A percentile compares a stretch with the other conserved stretches of the same genome.
Conservation (phyloP, 1,140 invertebrate species). For the Schlechtendalia chinensis region DNA sequence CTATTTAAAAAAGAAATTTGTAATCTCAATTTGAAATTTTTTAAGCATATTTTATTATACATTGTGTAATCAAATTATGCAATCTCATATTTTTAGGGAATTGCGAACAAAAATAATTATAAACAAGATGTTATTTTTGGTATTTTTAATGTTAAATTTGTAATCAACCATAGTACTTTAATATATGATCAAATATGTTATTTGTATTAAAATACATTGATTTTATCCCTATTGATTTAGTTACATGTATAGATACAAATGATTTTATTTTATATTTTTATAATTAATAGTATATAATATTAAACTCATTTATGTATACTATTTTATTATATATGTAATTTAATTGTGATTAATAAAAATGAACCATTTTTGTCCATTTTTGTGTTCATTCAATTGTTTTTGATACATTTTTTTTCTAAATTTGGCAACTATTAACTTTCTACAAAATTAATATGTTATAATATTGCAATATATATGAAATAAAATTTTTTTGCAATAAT, state of each 20-base stretch:
- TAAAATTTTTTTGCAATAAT: no score
- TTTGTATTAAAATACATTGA: background rate
- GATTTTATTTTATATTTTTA: background rate
- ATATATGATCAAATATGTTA: background rate
- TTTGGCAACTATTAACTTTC: no score
- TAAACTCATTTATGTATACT: background rate
- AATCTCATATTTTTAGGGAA: background rate
- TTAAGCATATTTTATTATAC: no score
- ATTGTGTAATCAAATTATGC: background rate
- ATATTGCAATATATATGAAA: no score
- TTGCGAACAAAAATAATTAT: background rate
- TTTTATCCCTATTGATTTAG: background rate
- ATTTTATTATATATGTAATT: background rate
- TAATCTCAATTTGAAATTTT: no score
- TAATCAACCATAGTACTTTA: background rate
- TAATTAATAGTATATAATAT: background rate
- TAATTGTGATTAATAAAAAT: background rate
- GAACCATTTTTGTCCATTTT: slow-evolving; percentile 16
- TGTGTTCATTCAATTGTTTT: background rate
- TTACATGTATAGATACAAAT: background rate
- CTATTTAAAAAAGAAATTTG: no score
- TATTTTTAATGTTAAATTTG: background rate
- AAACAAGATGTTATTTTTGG: background rate
- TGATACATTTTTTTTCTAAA: no score
- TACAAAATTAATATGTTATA: no score